Evolutionary conservation across 2,888 invertebrate genomes (phyloP).

Genomic region (Drosophila parthenogenetica): DNA sequence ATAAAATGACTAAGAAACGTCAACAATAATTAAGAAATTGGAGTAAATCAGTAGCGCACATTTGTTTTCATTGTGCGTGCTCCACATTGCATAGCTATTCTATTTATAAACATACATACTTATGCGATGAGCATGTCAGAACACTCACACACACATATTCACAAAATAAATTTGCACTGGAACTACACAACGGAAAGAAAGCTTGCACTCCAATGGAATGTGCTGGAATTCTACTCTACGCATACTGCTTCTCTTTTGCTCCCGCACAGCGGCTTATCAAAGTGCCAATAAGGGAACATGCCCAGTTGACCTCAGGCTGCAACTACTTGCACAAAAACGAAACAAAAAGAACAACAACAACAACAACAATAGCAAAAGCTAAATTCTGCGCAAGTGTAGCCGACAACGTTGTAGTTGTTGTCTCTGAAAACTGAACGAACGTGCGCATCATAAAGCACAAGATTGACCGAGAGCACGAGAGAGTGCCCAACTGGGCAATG

Average conservation of each 20-base stretch:
- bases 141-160: neutral
- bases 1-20: constrained; percentile 41
- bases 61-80: constrained; percentile 34
- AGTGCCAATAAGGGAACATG: constrained; percentile 33
- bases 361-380: constrained; percentile 16
- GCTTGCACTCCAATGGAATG: constrained; percentile 11
- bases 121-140: constrained; percentile 1
- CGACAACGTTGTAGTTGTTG: constrained; percentile 13
- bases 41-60: constrained; percentile 50
- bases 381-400: constrained; percentile 71
- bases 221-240: neutral
- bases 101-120: constrained; percentile 16
- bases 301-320: constrained; percentile 26
- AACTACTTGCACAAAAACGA: constrained; percentile 20
- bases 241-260: constrained; percentile 10
- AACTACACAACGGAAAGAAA: constrained; percentile 7
- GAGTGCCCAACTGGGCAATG: constrained; percentile 6
- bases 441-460: constrained; percentile 36
- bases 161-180: constrained; percentile 10
- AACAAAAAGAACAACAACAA: constrained; percentile 23
- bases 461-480: constrained; percentile 18
- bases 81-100: constrained; percentile 24
- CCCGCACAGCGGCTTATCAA: constrained; percentile 34
- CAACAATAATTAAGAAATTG: constrained; percentile 58
- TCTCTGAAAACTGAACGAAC: constrained; percentile 49